Evolutionary conservation across 2,797 vertebrate species (phyloP).

Genomic region (Philypnodon macrostomus): DNA sequence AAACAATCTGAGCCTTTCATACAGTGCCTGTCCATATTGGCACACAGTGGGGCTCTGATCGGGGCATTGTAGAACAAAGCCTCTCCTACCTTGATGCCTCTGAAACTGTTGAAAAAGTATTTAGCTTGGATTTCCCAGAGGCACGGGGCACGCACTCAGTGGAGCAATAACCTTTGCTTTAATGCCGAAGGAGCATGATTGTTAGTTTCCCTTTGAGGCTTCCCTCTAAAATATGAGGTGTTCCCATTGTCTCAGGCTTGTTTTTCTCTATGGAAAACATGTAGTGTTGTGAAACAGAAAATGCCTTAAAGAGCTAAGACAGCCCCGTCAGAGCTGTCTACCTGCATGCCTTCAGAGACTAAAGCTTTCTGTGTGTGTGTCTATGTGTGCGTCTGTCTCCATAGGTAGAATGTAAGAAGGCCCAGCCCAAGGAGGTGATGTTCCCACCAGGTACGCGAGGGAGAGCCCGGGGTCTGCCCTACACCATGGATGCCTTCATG

Average conservation of each 20-base stretch:
- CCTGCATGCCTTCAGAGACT: conserved; percentile 56
- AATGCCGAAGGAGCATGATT: conserved; percentile 70
- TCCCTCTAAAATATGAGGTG: conserved; percentile 62
- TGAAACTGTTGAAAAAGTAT: conserved; percentile 66
- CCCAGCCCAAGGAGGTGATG: conserved; percentile 98
- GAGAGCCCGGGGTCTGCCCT: conserved; percentile 90
- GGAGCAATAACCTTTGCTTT: conserved; percentile 72
- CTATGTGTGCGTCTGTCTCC: conserved; percentile 60
- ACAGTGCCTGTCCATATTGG: conserved; percentile 33
- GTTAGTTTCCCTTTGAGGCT: conserved; percentile 67
- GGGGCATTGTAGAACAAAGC: conserved; percentile 48
- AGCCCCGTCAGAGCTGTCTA: conserved; percentile 69
- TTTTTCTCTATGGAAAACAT: conserved; percentile 65
- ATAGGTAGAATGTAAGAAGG: conserved; percentile 99
- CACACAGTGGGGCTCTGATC: conserved; percentile 35
- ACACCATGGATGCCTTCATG: conserved; percentile 98
- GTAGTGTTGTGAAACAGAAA: conserved; percentile 63
- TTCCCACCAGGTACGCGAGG: conserved; percentile 94
- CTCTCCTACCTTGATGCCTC: conserved; percentile 57
- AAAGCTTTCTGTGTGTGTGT: conserved; percentile 46
- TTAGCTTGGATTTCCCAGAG: conserved; percentile 70
- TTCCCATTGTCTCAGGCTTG: conserved; percentile 63
- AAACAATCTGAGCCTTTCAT: conserved; percentile 27
- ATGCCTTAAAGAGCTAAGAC: conserved; percentile 67
- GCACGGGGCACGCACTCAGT: conserved; percentile 63